Evolutionary conservation across 2,113 vertebrate genomes (phyloP).

Genomic region (Paralichthys olivaceus): DNA sequence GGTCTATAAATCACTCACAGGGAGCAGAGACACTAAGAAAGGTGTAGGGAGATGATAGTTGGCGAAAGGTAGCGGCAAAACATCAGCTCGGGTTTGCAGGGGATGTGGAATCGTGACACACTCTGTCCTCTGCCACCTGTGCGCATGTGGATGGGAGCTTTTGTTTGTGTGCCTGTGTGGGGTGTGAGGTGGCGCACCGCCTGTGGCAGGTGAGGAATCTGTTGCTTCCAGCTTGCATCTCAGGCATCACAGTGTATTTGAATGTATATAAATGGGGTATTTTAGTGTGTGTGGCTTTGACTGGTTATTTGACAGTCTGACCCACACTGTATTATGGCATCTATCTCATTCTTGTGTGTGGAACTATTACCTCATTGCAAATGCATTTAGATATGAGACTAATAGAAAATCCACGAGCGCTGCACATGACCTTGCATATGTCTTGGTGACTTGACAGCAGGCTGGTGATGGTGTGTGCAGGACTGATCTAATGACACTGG

Average conservation of each 20-base stretch:
- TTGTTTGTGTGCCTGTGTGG: constrained; percentile 35
- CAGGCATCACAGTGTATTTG: constrained; percentile 22
- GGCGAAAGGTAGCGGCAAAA: constrained; percentile 68
- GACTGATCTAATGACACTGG: constrained; percentile 60
- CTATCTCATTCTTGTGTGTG: constrained; percentile 20
- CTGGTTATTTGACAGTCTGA: constrained; percentile 10
- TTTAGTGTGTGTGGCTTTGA: constrained; percentile 11
- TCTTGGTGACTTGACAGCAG: constrained; percentile 41
- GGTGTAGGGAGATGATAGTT: constrained; percentile 81
- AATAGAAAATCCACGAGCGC: constrained; percentile 22
- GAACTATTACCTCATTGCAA: constrained; percentile 22
- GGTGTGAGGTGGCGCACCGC: constrained; percentile 49
- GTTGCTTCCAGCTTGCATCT: constrained; percentile 61
- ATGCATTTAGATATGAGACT: constrained; percentile 27
- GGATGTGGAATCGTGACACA: constrained; percentile 71
- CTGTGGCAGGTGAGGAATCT: constrained; percentile 64
- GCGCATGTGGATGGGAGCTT: constrained; percentile 36
- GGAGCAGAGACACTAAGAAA: constrained; percentile 66
- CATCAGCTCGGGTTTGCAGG: constrained; percentile 63
- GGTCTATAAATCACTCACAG: constrained; percentile 74
- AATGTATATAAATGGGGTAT: neutral
- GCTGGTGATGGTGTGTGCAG: constrained; percentile 36
- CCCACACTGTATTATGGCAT: constrained; percentile 12
- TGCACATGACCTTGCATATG: constrained; percentile 42
- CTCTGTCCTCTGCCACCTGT: constrained; percentile 68